Base-by-base conservation (phyloP, 2,113 vertebrate species). In the Vidua chalybeata region DNA sequence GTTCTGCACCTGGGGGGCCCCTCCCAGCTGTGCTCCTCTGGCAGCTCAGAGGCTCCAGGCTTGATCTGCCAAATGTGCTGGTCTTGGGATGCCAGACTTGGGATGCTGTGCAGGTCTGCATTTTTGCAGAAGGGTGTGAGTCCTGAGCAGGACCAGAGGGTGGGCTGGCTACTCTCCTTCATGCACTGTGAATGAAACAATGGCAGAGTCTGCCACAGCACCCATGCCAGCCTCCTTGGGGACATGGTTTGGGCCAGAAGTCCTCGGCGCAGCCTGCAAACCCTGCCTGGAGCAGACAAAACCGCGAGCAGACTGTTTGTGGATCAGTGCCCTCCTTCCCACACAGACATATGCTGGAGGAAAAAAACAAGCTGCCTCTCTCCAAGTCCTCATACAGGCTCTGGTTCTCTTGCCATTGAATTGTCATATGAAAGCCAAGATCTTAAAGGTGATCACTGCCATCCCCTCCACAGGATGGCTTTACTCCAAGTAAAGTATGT, bases 321-420 rank as follows among this genome's bases (percentile, higher is more conserved):
- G 95, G 91, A 90, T 91, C 92, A 31, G 59, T 4, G 30, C 82
- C 66, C 68, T 94, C 75, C 87, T 95, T 95, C 93, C 89, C 91
- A 96, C 91, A 85, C 96, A 94, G 83, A 90, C 83, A 64, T 93
- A 93, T 88, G 93, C 64, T 87, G 28, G 39, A 77, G 64, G 17
- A 5, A 52, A 90, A 90, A 93, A 96, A 91, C 82, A 92, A 93
- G 73, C 56, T 84, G 72, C 33, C 14, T 90, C 64, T 84, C 64
- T 94, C 89, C 91, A 89, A 91, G 48, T 52, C n/a, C 64, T 71
- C 0, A 0, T 26, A 18, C 61, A 81, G 28, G 17, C 52, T 90
- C 72, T 0, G 0, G 10, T 30, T 86, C 30, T 67, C 19, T 81
- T 74, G 35, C 64, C 28, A 49, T 30, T 71, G 33, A 81, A 59